Base-by-base conservation (phyloP, 92 coral and sea anemone species). In the Pocillopora meandrina region DNA sequence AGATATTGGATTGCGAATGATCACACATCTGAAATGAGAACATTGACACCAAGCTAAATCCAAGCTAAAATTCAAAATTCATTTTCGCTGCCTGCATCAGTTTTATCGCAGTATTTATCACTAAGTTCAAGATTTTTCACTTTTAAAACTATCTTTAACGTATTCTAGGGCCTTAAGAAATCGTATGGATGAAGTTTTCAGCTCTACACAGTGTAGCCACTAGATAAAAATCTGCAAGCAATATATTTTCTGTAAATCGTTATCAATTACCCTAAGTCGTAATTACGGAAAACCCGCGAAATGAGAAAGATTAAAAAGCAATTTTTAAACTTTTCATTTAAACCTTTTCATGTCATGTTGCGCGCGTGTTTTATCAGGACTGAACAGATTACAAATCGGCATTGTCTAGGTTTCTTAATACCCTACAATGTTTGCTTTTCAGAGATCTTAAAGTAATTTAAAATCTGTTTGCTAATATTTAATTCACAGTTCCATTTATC, bases 401-500 rank as follows among this genome's bases (percentile, higher is more conserved):
- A 15, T 56, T 17, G 56, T 57, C 36, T 60, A 12, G 31, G 18
- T 70, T 21, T 81, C 36, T 57, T 36, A 56, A 18, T 58, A 12
- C 35, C 72, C 52, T 18, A 19, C 36, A 1, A 47, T 83, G 80
- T 83, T 83, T 83, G 20, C 65, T 20, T 74, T 61, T 8, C 1
- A 1, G 64, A 57, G 74, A 79, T 49, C 80, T 26, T 8, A 34
- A 1, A 17, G 71, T 16, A 67, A 61, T 73, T 52, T 74, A 61
- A 83, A 49, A 13, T 60, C 16, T 83, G 72, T 73, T 73, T 74
- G 80, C 72, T 83, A 56, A 35, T 81, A 57, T 73, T 82, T 13
- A 74, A 73, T 73, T 64, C 73, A 63, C 57, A 61, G 52, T 82
- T 20, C 56, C n/a, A 3, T 42, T 42, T 61, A 42, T 14, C n/a